phyloP scores from a whole-genome alignment of 2,797 vertebrate species.

The Lemur catta region DNA sequence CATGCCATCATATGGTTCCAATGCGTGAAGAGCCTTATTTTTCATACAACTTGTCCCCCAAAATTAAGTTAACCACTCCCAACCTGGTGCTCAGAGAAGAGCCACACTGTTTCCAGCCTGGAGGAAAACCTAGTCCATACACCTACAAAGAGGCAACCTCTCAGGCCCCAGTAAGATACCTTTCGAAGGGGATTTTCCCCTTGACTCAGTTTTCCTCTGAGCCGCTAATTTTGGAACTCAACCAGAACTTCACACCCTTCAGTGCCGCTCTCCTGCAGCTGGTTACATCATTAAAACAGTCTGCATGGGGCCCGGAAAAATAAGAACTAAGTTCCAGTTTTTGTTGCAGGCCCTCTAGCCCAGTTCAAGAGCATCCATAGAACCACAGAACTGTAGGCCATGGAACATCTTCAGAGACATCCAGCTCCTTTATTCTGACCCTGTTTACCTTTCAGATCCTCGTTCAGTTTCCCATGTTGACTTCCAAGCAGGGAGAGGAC shows the following conservation, averaged over 20 bases:
- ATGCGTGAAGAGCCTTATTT: not conserved
- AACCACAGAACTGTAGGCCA: not conserved
- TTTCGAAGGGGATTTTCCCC: not conserved
- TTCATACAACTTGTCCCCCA: not conserved
- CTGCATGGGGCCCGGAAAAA: not conserved
- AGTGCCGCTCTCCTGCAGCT: not conserved
- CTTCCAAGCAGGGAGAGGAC: not conserved
- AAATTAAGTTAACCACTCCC: not conserved
- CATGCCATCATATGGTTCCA: not conserved
- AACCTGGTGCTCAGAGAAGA: not conserved
- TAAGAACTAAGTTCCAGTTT: no score
- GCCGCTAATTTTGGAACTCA: not conserved
- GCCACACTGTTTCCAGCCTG: not conserved
- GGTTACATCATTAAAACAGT: fast-evolving
- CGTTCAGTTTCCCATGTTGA: not conserved
- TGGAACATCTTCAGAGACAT: not conserved
- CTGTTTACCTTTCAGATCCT: not conserved
- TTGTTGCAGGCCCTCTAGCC: not conserved
- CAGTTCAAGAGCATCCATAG: no score
- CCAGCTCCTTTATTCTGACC: not conserved
- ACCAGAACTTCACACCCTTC: not conserved
- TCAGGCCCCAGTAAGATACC: not conserved
- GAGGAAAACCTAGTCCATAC: not conserved
- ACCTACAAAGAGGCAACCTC: no score
- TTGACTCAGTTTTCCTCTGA: not conserved